Evolutionary conservation across 2,797 vertebrate genomes (phyloP).

Genomic region (Poecilia wingei): DNA sequence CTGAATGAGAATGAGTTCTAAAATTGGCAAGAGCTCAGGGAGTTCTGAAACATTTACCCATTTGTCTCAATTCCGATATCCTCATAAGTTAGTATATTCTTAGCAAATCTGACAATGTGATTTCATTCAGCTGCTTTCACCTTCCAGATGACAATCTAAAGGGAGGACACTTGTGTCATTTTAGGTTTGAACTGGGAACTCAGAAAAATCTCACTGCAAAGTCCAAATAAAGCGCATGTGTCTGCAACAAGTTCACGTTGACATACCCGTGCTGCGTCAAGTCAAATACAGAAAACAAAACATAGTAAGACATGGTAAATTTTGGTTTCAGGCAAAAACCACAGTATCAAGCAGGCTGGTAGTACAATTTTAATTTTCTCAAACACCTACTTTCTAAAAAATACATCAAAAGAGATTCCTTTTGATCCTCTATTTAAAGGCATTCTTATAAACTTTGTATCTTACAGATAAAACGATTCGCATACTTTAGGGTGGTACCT

Average conservation of each 20-base stretch:
- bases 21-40: neutral
- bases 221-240: too few species aligned
- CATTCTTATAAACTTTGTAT: neutral
- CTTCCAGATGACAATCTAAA: neutral
- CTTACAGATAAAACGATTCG: neutral
- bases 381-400: neutral
- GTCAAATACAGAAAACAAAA: neutral
- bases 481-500: neutral
- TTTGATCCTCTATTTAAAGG: neutral
- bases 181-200: neutral
- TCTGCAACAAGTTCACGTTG: neutral
- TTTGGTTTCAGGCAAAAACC: neutral
- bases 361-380: neutral
- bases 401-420: neutral
- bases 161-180: neutral
- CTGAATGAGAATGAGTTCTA: neutral
- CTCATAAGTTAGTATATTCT: neutral
- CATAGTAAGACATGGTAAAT: neutral
- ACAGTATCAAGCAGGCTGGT: neutral
- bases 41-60: neutral
- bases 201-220: neutral
- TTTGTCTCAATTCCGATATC: neutral
- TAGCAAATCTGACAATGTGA: neutral
- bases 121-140: neutral
- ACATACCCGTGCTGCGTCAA: neutral